These are phyloP conservation scores for Xylocopa sonorina DNA, from an alignment of 1,140 invertebrate species.

Conservation along the genomic window DNA sequence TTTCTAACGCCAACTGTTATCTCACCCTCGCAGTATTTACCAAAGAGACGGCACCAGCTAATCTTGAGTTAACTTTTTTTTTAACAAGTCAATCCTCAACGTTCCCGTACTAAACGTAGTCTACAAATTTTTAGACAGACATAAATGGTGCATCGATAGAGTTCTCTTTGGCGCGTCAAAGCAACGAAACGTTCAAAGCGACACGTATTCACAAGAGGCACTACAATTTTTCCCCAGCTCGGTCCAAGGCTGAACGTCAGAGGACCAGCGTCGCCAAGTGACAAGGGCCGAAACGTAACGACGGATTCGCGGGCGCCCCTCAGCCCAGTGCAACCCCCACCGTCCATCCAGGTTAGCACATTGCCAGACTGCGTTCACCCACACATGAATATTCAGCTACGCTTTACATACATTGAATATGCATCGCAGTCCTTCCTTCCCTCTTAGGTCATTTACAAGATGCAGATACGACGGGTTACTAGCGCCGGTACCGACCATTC, in stretches of 20 bases:
- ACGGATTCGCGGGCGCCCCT: constrained; percentile 55
- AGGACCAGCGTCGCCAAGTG: not conserved
- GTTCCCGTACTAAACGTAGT: no score
- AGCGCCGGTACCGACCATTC: constrained; percentile 66
- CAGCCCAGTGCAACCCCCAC: constrained; percentile 30
- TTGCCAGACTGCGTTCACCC: constrained; percentile 76
- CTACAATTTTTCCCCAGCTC: not conserved
- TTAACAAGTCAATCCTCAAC: no score
- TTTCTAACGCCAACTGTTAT: no score
- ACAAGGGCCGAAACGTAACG: constrained; percentile 41
- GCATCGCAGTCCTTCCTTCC: constrained; percentile 79
- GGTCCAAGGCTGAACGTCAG: constrained; percentile 10
- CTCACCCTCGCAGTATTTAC: no score
- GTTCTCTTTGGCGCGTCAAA: no score
- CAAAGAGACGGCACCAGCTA: no score
- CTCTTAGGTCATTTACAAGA: constrained; percentile 81
- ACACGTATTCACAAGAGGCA: no score
- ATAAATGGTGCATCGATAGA: no score
- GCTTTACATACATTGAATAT: constrained; percentile 81
- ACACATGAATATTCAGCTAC: constrained; percentile 79
- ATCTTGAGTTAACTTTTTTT: no score
- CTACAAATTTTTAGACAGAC: no score
- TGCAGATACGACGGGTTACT: constrained; percentile 74
- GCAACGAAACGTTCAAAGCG: not conserved
- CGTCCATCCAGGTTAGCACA: constrained; percentile 70